phyloP scores from a whole-genome alignment of 2,113 vertebrate species.

The Salvator merianae region DNA sequence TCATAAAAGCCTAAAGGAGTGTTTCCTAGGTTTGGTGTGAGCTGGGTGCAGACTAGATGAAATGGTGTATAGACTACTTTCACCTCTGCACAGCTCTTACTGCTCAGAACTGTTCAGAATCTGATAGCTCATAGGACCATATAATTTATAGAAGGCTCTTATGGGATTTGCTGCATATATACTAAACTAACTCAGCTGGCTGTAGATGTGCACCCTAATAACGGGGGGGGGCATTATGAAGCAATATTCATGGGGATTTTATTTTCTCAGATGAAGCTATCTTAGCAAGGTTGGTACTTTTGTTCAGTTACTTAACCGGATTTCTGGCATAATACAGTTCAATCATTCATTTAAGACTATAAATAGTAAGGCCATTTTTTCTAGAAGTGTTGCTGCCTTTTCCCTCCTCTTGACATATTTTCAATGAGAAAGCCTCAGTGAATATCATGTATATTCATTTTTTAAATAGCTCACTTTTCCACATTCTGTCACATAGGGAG shows the following conservation, averaged over 20 bases:
- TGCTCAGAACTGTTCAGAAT: too few species aligned
- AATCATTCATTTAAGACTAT: slow-evolving; percentile 25
- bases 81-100: too few species aligned
- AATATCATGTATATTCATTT: neutral
- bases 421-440: neutral
- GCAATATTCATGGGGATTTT: slow-evolving; percentile 30
- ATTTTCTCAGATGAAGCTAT: slow-evolving; percentile 48
- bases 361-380: neutral
- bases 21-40: too few species aligned
- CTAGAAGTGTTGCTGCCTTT: neutral
- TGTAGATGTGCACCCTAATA: too few species aligned
- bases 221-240: too few species aligned
- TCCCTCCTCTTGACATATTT: neutral
- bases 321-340: neutral
- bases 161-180: too few species aligned
- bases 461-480: neutral
- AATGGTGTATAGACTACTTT: too few species aligned
- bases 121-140: too few species aligned
- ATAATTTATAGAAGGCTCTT: too few species aligned
- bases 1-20: neutral
- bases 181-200: too few species aligned
- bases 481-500: neutral
- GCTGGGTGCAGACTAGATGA: too few species aligned
- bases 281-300: slow-evolving; percentile 65
- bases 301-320: slow-evolving; percentile 42